Percentiles rank a stretch among this genome's conserved stretches.
These are phyloP conservation scores for Dryadula phaetusa DNA, from an alignment of 2,888 invertebrate species.

Conservation along the genomic window DNA sequence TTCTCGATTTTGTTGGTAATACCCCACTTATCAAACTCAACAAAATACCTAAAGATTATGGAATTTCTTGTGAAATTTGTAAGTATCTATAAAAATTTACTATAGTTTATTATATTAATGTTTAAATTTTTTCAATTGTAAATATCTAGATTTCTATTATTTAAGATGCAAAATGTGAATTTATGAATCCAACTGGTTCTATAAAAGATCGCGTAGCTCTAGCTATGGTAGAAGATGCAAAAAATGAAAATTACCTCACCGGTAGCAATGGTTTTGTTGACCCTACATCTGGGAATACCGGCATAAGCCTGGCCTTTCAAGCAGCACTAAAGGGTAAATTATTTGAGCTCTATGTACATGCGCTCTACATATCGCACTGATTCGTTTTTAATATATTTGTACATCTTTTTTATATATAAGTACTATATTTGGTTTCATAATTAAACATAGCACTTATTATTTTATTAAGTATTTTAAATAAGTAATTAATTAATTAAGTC, in stretches of 20 bases:
- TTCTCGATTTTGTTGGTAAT: conserved; percentile 90
- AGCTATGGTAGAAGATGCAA: conserved; percentile 96
- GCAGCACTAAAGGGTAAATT: conserved; percentile 86
- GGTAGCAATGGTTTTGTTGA: conserved; percentile 94
- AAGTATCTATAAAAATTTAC: conserved; percentile 68
- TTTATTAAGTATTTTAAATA: no score
- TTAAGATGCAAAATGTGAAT: conserved; percentile 97
- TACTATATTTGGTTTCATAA: no score
- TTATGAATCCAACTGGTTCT: conserved; percentile 96
- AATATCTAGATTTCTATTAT: not conserved
- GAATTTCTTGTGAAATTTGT: conserved; percentile 93
- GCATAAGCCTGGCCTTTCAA: conserved; percentile 96
- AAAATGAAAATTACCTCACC: conserved; percentile 89
- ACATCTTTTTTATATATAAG: no score
- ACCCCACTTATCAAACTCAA: conserved; percentile 92
- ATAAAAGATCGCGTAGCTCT: conserved; percentile 95
- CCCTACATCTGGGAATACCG: conserved; percentile 93
- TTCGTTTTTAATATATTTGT: no score
- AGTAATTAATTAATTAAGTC: no score
- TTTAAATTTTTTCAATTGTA: not conserved
- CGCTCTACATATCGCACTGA: no score
- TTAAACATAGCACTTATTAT: no score
- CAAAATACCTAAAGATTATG: conserved; percentile 88
- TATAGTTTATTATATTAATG: not conserved
- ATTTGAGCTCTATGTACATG: not conserved